Conservation (phyloP, 2,888 invertebrate species). For the Empis livida region DNA sequence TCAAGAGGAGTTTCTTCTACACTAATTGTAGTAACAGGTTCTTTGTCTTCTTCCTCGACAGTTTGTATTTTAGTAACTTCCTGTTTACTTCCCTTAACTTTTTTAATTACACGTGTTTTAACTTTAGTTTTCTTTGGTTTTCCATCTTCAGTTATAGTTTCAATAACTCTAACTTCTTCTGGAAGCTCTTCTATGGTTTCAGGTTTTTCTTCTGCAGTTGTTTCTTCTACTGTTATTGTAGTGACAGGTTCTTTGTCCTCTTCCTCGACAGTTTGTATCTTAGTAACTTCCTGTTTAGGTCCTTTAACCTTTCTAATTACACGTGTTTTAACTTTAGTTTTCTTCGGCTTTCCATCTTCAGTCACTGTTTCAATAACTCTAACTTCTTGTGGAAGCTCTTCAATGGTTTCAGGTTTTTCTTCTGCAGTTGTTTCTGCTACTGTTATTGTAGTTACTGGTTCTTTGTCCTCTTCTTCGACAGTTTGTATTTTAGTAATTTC, state of each 20-base stretch:
- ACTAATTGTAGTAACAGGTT: conserved; percentile 16
- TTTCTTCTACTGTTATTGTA: conserved; percentile 12
- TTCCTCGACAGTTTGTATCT: conserved; percentile 34
- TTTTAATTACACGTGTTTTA: conserved; percentile 13
- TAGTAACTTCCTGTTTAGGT: conserved; percentile 33
- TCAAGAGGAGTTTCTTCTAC: conserved; percentile 14
- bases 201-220: conserved; percentile 8
- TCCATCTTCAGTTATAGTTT: conserved; percentile 34
- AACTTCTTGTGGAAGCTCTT: conserved; percentile 29
- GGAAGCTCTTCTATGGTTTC: conserved; percentile 17
- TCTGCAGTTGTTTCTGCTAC: conserved; percentile 21
- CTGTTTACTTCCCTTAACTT: conserved; percentile 19
- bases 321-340: conserved; percentile 19
- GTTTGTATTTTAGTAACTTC: conserved; percentile 32
- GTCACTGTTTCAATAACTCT: conserved; percentile 19
- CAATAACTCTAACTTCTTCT: conserved; percentile 30
- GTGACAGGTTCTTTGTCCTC: conserved; percentile 36
- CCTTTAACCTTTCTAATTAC: conserved; percentile 20
- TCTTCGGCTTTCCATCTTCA: conserved; percentile 24
- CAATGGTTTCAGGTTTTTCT: conserved; percentile 19
- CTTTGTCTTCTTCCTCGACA: conserved; percentile 27
- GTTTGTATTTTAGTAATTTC: conserved; percentile 34
- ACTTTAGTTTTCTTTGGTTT: conserved; percentile 27
- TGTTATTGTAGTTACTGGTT: conserved; percentile 31
- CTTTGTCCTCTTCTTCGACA: conserved; percentile 34